phyloP scores from a whole-genome alignment of 2,113 vertebrate species.

The Myrmecophaga tridactyla region DNA sequence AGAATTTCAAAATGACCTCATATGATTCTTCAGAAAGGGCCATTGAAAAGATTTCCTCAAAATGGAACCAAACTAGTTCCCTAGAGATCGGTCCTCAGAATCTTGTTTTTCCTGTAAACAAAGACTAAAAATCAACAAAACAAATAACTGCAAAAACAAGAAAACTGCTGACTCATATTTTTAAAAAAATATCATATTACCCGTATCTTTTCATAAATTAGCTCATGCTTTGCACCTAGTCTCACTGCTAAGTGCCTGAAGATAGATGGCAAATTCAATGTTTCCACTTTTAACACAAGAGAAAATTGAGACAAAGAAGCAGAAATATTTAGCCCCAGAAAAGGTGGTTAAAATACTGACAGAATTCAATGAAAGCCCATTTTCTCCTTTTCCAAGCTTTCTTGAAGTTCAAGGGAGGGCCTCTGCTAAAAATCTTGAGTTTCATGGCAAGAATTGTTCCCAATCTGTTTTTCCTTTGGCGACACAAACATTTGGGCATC shows the following conservation, averaged over 20 bases:
- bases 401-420: neutral
- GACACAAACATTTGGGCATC: neutral
- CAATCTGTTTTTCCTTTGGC: neutral
- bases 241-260: conserved; percentile 37
- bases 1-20: conserved; percentile 76
- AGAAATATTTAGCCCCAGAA: conserved; percentile 22
- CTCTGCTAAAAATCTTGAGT: neutral
- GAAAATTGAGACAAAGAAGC: neutral
- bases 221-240: neutral
- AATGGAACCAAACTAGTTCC: conserved; percentile 70
- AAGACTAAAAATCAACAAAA: conserved; percentile 57
- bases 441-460: neutral
- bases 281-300: conserved; percentile 55
- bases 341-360: neutral
- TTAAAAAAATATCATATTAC: neutral
- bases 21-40: conserved; percentile 67
- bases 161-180: conserved; percentile 54
- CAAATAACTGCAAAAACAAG: conserved; percentile 53
- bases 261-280: neutral
- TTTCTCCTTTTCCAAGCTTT: neutral
- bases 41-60: conserved; percentile 72
- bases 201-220: conserved; percentile 28
- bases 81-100: conserved; percentile 46
- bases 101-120: conserved; percentile 65
- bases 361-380: neutral